A percentile compares a stretch with the other conserved stretches of the same genome.
Conservation (phyloP, 2,797 vertebrate genomes). For the Trachops cirrhosus region DNA sequence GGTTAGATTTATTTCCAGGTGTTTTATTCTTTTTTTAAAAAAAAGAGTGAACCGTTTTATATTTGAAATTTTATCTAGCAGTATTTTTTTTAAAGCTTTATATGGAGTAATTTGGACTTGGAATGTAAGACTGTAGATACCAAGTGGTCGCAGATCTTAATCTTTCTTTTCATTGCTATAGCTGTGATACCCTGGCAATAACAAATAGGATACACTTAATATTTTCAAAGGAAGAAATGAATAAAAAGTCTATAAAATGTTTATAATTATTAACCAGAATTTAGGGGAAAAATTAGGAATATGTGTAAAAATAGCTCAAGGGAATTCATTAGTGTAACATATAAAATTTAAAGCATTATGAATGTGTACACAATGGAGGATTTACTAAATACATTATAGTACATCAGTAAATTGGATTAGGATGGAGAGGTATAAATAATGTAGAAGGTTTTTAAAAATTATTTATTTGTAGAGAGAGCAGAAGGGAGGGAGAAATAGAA, state of each 20-base stretch:
- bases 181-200: background rate
- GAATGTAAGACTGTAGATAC: background rate
- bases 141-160: background rate
- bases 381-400: background rate
- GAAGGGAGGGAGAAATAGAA: background rate
- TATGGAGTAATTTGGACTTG: background rate
- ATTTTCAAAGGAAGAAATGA: background rate
- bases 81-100: background rate
- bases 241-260: background rate
- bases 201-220: background rate
- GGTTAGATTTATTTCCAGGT: no score
- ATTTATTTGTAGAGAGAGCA: background rate
- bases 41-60: background rate
- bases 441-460: background rate
- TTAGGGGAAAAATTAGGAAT: background rate
- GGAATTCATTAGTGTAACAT: background rate
- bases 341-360: slow-evolving; percentile 1
- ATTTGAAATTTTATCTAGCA: slow-evolving; percentile 14
- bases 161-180: background rate
- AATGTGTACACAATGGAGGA: background rate
- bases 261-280: background rate
- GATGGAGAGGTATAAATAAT: background rate
- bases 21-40: background rate
- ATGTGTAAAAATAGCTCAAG: background rate
- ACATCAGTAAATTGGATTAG: background rate